Evolutionary conservation across 2,113 vertebrate species (phyloP).

Genomic region (Pantherophis guttatus): DNA sequence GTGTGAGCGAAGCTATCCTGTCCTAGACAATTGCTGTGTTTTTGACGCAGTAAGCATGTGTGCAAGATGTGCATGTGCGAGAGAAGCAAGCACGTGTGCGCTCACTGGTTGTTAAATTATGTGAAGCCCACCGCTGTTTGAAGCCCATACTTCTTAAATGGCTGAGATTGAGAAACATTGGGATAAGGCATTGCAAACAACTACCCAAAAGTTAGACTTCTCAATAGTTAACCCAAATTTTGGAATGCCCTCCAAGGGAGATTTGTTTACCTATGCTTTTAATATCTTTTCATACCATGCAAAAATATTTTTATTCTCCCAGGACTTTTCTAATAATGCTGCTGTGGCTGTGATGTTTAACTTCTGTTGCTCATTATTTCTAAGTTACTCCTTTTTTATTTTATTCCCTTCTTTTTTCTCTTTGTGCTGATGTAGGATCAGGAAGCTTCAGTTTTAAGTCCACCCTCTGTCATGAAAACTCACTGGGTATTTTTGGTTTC

Average conservation of each 20-base stretch:
- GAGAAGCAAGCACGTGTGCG: too few relatives aligned
- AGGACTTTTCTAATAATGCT: not conserved
- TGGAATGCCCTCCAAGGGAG: not conserved
- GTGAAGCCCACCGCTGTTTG: not conserved
- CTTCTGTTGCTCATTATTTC: not conserved
- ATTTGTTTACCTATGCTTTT: not conserved
- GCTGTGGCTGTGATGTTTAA: not conserved
- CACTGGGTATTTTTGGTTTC: not conserved
- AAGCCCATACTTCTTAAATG: not conserved
- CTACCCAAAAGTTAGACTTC: not conserved
- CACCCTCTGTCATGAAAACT: not conserved
- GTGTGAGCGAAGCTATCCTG: too few relatives aligned
- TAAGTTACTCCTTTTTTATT: not conserved
- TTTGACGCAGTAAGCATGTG: too few relatives aligned
- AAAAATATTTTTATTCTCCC: not conserved
- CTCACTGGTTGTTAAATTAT: too few relatives aligned
- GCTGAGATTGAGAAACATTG: not conserved
- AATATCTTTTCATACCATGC: not conserved
- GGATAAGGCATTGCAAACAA: not conserved
- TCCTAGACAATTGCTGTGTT: too few relatives aligned
- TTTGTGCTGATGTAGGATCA: not conserved
- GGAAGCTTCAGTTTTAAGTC: not conserved
- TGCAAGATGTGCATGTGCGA: too few relatives aligned
- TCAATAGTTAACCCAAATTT: not conserved
- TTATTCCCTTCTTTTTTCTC: not conserved